phyloP scores from a whole-genome alignment of 53 echinoderm and acorn worm genomes.

The Patiria pectinifera region DNA sequence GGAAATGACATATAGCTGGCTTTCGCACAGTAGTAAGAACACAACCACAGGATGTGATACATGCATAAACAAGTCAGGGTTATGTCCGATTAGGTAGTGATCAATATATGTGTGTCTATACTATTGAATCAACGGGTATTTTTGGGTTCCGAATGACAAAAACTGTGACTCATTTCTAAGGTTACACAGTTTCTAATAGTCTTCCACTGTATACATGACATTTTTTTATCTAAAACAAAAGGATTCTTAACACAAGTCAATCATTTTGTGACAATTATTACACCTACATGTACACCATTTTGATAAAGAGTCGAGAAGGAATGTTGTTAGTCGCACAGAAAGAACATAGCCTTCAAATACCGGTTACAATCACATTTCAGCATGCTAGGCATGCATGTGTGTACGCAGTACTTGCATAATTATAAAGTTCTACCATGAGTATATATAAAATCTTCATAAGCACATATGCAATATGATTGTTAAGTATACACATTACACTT shows the following conservation, averaged over 20 bases:
- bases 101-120: not conserved
- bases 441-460: not conserved
- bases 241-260: not conserved
- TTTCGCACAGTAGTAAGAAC: not conserved
- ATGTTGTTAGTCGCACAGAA: not conserved
- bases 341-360: not conserved
- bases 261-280: not conserved
- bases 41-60: conserved; percentile 41
- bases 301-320: not conserved
- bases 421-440: not conserved
- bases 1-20: conserved; percentile 29
- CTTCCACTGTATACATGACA: not conserved
- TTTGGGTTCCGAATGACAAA: conserved; percentile 4
- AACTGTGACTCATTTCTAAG: conserved; percentile 29
- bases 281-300: not conserved
- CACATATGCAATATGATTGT: not conserved
- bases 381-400: not conserved
- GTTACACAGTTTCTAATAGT: not conserved
- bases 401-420: not conserved
- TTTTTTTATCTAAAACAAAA: not conserved
- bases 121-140: not conserved
- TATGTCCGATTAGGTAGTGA: not conserved
- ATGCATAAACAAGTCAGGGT: not conserved
- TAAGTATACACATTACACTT: not conserved
- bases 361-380: not conserved